These are phyloP conservation scores for Phengaris arion DNA, from an alignment of 2,888 invertebrate species.

Conservation along the genomic window DNA sequence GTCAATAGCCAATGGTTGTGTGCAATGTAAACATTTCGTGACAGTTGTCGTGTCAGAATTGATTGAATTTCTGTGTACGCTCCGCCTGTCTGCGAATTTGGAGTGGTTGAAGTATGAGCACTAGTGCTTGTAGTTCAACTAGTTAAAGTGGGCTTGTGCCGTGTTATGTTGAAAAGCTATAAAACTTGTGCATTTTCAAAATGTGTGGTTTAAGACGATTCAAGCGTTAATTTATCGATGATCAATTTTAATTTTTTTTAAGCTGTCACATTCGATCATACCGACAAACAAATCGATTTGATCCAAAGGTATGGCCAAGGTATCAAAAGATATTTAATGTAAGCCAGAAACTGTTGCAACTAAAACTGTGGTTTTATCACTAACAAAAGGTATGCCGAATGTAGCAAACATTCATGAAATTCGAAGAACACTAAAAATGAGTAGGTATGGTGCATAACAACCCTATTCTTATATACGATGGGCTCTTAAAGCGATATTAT, in stretches of 20 bases:
- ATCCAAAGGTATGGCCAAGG: too few relatives aligned
- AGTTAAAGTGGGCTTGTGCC: conserved; percentile 22
- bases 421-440: too few relatives aligned
- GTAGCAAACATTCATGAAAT: too few relatives aligned
- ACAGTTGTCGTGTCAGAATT: conserved; percentile 18
- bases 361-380: too few relatives aligned
- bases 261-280: not conserved
- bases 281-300: not conserved
- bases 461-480: not conserved
- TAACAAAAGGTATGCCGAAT: too few relatives aligned
- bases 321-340: too few relatives aligned
- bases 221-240: not conserved
- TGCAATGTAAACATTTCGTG: conserved; percentile 2
- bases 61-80: conserved; percentile 24
- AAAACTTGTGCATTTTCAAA: not conserved
- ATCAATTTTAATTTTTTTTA: not conserved
- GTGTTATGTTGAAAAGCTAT: conserved; percentile 14
- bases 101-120: conserved; percentile 16
- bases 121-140: conserved; percentile 22
- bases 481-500: not conserved
- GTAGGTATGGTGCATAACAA: too few relatives aligned
- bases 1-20: not conserved
- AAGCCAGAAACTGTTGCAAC: too few relatives aligned
- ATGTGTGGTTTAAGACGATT: not conserved
- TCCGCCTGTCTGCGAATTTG: conserved; percentile 14